Base-by-base conservation (phyloP, 2,113 vertebrate species). In the Marcusenius ussheri region DNA sequence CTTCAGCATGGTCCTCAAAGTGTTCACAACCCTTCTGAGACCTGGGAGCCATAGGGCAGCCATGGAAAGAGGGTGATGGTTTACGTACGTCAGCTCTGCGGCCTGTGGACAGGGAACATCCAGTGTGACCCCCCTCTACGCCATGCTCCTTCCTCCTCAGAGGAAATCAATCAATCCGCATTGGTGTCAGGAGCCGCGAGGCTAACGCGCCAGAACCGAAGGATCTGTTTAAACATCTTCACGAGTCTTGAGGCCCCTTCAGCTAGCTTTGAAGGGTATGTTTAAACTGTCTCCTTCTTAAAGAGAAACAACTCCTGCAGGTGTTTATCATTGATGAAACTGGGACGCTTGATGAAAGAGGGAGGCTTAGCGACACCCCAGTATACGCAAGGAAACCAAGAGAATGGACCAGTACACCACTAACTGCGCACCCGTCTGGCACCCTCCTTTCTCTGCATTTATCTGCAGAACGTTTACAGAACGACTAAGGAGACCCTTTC, bases 141-240 rank as follows among this genome's bases (percentile, higher is more conserved):
- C 35, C 1, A 21, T 47, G 83, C 21, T 31, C 21, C n/a, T 5
- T 47, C 19, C 45, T 24, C 83, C 45, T 47, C 3, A 84, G 83
- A 84, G 45, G 42, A 84, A 47, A 84, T 46, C 83, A 84, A n/a
- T 47, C 83, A 84, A 5, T 84, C 45, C n/a, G 45, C 83, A 39
- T 0, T 47, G 83, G 24, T 24, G 49, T 56, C 49, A 31, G 13
- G n/a, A 56, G 85, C 47, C 50, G 47, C 17, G 17, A 9, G 27
- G 85, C 85, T 56, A 15, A 35, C 13, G 3, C n/a, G 5, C 27
- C 13, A 17, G 6, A 42, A 53, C 15, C 1, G 0, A 56, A 84
- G 49, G 49, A 53, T 53, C 50, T 87, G 85, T 87, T 87, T 87
- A 87, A 87, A 87, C 50, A 19, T 39, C 50, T 87, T 56, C n/a